Conservation (phyloP, 2,113 vertebrate species). For the Carassius carassius region DNA sequence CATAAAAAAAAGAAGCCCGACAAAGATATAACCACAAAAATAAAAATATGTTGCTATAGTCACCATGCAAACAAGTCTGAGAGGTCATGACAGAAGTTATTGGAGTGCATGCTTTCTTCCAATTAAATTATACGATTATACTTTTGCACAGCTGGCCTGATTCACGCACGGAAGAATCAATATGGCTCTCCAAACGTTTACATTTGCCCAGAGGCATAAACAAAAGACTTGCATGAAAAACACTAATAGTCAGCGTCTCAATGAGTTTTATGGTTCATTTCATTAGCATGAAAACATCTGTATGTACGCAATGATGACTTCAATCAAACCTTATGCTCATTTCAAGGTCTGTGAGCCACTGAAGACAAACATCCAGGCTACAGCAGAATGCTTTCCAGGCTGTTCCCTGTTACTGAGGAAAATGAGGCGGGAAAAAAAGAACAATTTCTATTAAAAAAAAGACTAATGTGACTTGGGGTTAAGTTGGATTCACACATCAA, state of each 20-base stretch:
- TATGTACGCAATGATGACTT: background rate
- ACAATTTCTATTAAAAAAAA: background rate
- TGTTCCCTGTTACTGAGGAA: background rate
- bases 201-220: slow-evolving; percentile 30
- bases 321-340: background rate
- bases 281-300: slow-evolving; percentile 28
- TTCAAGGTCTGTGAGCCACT: slow-evolving; percentile 1
- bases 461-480: too few species aligned
- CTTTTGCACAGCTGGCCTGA: slow-evolving; percentile 8
- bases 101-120: background rate
- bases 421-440: background rate
- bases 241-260: background rate
- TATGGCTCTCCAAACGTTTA: slow-evolving; percentile 4
- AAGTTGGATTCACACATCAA: background rate
- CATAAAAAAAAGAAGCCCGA: too few species aligned
- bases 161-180: background rate
- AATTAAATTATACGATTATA: background rate
- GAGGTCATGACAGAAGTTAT: slow-evolving; percentile 10
- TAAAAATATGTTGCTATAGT: background rate
- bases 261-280: slow-evolving; percentile 29
- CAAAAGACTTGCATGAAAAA: slow-evolving; percentile 16
- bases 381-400: background rate
- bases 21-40: background rate
- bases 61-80: background rate
- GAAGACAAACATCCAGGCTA: background rate